Evolutionary conservation across 2,888 invertebrate species (phyloP).

Genomic region (Hanleya hanleyi): DNA sequence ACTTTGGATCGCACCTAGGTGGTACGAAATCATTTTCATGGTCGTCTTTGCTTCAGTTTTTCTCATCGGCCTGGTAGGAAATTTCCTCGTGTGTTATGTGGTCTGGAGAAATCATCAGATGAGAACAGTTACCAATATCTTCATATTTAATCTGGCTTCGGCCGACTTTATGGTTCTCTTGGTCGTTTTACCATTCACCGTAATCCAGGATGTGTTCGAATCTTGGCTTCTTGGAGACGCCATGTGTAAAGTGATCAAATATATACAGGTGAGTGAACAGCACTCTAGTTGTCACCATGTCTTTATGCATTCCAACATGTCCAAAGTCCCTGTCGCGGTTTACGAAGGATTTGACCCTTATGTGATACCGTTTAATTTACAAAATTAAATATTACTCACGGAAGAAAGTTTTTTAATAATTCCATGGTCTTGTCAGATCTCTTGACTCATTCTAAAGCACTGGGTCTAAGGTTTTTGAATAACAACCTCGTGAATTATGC

Average conservation of each 20-base stretch:
- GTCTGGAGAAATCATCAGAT: conserved; percentile 26
- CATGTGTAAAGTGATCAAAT: conserved; percentile 40
- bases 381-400: too few relatives aligned
- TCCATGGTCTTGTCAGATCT: too few relatives aligned
- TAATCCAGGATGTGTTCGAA: conserved; percentile 32
- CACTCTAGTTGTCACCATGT: too few relatives aligned
- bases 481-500: too few relatives aligned
- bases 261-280: conserved; percentile 23
- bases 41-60: conserved; percentile 26
- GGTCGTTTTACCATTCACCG: conserved; percentile 37
- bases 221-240: conserved; percentile 42
- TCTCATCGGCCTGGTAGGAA: conserved; percentile 28
- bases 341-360: too few relatives aligned
- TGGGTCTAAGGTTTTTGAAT: too few relatives aligned
- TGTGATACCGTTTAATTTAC: too few relatives aligned
- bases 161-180: conserved; percentile 39
- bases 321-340: too few relatives aligned
- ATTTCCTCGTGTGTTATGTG: conserved; percentile 30
- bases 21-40: conserved; percentile 15
- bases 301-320: too few relatives aligned
- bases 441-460: too few relatives aligned
- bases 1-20: background rate
- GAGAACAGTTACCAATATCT: conserved; percentile 41
- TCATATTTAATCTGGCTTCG: conserved; percentile 40
- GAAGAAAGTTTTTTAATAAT: too few relatives aligned